These are phyloP conservation scores for Chloroceryle amazona DNA, from an alignment of 2,797 vertebrate genomes.

Conservation along the genomic window DNA sequence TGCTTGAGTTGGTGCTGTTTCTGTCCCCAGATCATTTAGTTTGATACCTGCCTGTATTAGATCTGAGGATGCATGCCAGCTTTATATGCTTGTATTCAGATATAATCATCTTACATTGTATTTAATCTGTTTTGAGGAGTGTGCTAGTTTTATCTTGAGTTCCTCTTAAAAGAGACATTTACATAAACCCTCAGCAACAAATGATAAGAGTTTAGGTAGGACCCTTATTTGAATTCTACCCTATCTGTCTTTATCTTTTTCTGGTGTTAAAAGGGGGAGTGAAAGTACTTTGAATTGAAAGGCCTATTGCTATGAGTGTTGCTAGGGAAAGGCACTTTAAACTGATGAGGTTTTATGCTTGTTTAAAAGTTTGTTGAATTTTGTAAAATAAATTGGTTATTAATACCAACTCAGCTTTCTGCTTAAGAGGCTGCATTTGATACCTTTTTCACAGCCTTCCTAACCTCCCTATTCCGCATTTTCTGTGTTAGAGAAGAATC, in stretches of 20 bases:
- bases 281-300: not conserved
- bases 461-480: not conserved
- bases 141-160: not conserved
- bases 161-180: not conserved
- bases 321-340: not conserved
- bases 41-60: not conserved
- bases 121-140: not conserved
- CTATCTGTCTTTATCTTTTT: not conserved
- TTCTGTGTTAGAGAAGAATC: not conserved
- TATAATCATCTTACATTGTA: not conserved
- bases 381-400: not conserved
- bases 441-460: not conserved
- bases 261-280: not conserved
- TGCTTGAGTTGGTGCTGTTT: not conserved
- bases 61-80: not conserved
- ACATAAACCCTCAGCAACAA: not conserved
- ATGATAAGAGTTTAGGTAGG: not conserved
- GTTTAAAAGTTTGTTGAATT: not conserved
- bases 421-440: not conserved
- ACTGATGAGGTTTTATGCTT: not conserved
- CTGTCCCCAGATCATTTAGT: not conserved
- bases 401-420: not conserved
- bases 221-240: not conserved
- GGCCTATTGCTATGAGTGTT: rapidly evolving
- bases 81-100: not conserved